Evolutionary conservation across 2,113 vertebrate genomes (phyloP).

Genomic region (Phaethornis superciliosus): DNA sequence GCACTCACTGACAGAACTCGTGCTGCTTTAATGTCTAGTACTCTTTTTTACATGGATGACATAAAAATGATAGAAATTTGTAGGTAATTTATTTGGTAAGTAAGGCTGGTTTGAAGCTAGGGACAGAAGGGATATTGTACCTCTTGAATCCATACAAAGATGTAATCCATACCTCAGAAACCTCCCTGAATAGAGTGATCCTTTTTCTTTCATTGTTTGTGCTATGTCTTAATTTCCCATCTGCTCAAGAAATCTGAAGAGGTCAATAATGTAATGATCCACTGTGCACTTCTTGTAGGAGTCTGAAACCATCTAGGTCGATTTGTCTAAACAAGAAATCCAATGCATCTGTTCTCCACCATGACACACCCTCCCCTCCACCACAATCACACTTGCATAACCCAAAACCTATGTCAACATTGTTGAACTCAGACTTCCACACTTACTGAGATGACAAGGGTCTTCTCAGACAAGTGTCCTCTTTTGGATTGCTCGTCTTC

Average conservation of each 20-base stretch:
- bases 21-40: neutral
- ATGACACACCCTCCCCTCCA: neutral
- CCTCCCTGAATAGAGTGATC: neutral
- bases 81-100: neutral
- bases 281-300: neutral
- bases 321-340: neutral
- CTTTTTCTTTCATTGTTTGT: neutral
- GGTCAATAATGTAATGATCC: neutral
- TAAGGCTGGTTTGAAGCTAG: neutral
- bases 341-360: neutral
- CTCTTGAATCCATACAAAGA: neutral
- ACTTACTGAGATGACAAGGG: accelerated
- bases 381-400: neutral
- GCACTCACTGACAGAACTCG: neutral
- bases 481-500: neutral
- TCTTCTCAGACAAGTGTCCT: neutral
- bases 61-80: neutral
- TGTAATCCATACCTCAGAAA: neutral
- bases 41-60: neutral
- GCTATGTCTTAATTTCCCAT: neutral
- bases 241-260: neutral
- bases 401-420: neutral
- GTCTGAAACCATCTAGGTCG: neutral
- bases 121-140: neutral
- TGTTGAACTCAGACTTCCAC: neutral